phyloP scores from a whole-genome alignment of 2,888 invertebrate genomes.

The Troglohyphantes excavatus region DNA sequence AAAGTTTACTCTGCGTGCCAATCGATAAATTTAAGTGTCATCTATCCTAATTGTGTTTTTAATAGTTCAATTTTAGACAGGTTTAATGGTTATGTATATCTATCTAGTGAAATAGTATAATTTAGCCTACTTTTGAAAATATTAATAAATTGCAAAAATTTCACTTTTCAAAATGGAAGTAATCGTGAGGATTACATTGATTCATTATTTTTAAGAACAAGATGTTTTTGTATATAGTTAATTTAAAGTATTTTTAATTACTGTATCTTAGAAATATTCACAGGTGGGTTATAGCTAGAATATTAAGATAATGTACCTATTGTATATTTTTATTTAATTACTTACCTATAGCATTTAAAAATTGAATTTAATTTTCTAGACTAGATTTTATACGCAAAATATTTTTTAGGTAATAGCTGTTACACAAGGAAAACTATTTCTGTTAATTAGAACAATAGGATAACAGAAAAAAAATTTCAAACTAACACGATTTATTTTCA shows the following conservation, averaged over 20 bases:
- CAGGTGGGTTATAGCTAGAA: neutral
- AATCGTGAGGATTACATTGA: neutral
- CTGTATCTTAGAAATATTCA: constrained; percentile 50
- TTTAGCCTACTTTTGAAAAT: neutral
- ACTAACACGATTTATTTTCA: too few species aligned
- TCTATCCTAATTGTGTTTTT: neutral
- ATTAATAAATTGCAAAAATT: neutral
- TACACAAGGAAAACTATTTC: too few species aligned
- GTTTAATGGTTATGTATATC: neutral
- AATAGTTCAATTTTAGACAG: neutral
- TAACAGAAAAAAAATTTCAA: too few species aligned
- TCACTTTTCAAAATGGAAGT: neutral
- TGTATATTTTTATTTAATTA: too few species aligned
- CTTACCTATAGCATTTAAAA: too few species aligned
- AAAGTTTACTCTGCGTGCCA: neutral
- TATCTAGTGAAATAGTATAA: neutral
- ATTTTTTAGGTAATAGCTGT: too few species aligned
- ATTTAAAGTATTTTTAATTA: constrained; percentile 12
- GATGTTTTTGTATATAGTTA: constrained; percentile 7
- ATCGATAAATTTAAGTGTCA: neutral
- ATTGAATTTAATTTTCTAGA: too few species aligned
- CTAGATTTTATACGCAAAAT: too few species aligned
- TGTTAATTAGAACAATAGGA: too few species aligned
- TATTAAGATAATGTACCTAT: neutral
- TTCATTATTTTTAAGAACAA: neutral